Percentiles rank a stretch among this genome's conserved stretches.
These are phyloP conservation scores for Marmota flaviventris DNA, from an alignment of 2,113 vertebrate species.

Conservation along the genomic window DNA sequence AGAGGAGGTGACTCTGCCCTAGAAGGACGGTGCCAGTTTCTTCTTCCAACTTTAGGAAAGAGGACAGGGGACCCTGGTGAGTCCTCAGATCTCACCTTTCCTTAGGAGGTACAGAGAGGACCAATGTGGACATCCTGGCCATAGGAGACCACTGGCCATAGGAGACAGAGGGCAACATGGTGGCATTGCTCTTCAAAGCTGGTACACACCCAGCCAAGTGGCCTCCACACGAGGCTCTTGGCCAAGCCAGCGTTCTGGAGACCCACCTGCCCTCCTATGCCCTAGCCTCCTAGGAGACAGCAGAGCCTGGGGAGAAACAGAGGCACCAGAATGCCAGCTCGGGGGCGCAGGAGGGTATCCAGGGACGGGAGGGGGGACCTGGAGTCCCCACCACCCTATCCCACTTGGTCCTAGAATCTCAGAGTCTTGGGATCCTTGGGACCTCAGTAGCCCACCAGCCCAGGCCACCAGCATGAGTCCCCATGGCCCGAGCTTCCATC, in stretches of 20 bases:
- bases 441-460: background rate
- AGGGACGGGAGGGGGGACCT: too few relatives aligned
- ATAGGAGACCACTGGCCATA: background rate
- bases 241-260: background rate
- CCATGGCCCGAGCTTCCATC: background rate
- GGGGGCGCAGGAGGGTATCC: background rate
- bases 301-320: background rate
- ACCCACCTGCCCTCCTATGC: background rate
- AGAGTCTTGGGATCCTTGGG: background rate
- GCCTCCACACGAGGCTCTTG: background rate
- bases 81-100: background rate
- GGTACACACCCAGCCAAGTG: background rate
- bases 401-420: background rate
- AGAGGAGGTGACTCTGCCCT: background rate
- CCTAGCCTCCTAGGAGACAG: background rate
- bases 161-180: background rate
- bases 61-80: background rate
- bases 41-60: background rate
- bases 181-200: background rate
- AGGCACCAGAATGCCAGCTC: background rate
- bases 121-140: background rate
- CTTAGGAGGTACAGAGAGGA: background rate
- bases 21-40: accelerated
- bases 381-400: background rate
- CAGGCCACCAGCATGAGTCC: background rate